phyloP scores from a whole-genome alignment of 2,797 vertebrate species.

The Megalops cyprinoides region DNA sequence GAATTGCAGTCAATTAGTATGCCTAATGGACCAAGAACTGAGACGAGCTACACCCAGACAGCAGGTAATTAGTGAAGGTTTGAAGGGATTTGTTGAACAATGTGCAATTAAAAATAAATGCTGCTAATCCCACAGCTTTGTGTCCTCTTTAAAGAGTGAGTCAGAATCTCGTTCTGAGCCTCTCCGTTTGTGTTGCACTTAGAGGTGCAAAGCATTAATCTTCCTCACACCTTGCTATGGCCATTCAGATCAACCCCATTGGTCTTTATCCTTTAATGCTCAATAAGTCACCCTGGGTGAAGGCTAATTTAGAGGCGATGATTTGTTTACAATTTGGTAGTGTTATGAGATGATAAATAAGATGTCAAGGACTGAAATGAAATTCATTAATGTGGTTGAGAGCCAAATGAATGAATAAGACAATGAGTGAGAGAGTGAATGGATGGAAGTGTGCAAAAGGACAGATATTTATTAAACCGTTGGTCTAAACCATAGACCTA shows the following conservation, averaged over 20 bases:
- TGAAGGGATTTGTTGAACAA: constrained; percentile 7
- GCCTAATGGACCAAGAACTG: constrained; percentile 11
- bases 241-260: too few relatives aligned
- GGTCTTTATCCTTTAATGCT: too few relatives aligned
- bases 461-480: too few relatives aligned
- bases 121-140: constrained; percentile 5
- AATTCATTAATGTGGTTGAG: too few relatives aligned
- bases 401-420: too few relatives aligned
- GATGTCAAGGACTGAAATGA: too few relatives aligned
- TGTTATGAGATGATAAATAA: too few relatives aligned
- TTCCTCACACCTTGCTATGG: not conserved
- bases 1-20: constrained; percentile 24
- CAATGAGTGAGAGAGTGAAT: too few relatives aligned
- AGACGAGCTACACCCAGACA: constrained; percentile 7
- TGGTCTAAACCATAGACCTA: not conserved
- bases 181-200: not conserved
- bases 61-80: constrained; percentile 13
- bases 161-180: not conserved
- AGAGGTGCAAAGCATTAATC: constrained; percentile 7
- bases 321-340: too few relatives aligned
- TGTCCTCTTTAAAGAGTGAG: constrained; percentile 8
- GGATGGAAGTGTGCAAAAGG: too few relatives aligned
- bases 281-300: too few relatives aligned
- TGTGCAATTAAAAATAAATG: constrained; percentile 24
- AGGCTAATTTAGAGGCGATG: too few relatives aligned